phyloP scores from a whole-genome alignment of 1,140 invertebrate species.

The Hypsibius dujardini region DNA sequence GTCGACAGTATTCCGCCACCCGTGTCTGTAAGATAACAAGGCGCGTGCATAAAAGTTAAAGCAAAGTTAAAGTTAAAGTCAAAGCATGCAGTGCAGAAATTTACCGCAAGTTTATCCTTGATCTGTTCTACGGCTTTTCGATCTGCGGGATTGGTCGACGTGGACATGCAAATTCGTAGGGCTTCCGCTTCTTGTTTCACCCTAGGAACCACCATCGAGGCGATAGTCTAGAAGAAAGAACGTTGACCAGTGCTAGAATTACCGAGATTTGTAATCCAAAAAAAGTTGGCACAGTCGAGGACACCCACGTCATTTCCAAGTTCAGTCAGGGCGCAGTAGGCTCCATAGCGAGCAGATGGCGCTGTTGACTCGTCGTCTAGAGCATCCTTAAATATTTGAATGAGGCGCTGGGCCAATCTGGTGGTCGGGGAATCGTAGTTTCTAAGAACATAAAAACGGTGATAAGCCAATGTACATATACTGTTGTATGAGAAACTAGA shows the following conservation, averaged over 20 bases:
- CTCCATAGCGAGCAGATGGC: conserved; percentile 76
- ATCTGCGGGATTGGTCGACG: conserved; percentile 48
- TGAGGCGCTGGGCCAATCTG: conserved; percentile 81
- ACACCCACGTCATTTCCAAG: conserved; percentile 56
- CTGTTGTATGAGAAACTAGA: too few species aligned
- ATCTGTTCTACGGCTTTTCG: conserved; percentile 83
- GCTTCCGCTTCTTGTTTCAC: conserved; percentile 64
- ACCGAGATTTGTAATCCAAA: too few species aligned
- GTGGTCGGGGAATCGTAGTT: conserved; percentile 92
- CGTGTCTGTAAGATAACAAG: neutral
- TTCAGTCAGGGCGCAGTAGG: conserved; percentile 63
- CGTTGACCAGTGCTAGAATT: too few species aligned
- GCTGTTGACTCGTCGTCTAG: conserved; percentile 64
- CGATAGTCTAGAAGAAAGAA: conserved; percentile 45
- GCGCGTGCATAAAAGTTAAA: neutral
- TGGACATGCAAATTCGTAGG: conserved; percentile 55
- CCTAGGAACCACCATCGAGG: conserved; percentile 75
- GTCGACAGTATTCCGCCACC: neutral
- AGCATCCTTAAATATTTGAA: conserved; percentile 55
- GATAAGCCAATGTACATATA: neutral
- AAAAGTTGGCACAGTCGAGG: neutral
- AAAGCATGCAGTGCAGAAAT: conserved; percentile 22
- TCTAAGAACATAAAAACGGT: conserved; percentile 25
- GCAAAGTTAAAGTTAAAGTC: neutral
- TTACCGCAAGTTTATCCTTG: conserved; percentile 59